Conservation (phyloP, 2,797 vertebrate species). For the Xenops minutus region DNA sequence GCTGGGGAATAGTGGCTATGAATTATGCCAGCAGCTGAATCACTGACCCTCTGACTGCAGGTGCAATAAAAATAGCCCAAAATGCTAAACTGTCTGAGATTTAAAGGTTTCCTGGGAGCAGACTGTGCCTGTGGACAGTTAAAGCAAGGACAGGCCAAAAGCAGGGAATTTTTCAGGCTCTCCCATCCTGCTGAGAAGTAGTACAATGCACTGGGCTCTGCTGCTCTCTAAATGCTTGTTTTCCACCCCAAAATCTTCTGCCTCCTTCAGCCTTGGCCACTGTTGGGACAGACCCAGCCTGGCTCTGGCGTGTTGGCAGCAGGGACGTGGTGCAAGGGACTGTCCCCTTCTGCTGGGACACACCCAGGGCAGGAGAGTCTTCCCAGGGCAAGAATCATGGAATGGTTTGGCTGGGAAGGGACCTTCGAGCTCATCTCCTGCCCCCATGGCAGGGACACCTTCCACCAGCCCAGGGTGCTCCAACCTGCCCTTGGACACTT, state of each 20-base stretch:
- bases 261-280: neutral
- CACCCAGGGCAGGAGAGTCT: neutral
- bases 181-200: neutral
- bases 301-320: neutral
- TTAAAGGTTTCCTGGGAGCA: neutral
- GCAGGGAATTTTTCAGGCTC: neutral
- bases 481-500: neutral
- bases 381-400: neutral
- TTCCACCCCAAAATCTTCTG: neutral
- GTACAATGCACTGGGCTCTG: neutral
- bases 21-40: neutral
- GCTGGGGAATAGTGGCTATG: neutral
- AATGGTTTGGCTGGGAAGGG: neutral
- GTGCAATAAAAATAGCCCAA: neutral
- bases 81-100: neutral
- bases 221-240: neutral
- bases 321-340: rapidly evolving
- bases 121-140: neutral
- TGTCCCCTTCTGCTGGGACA: neutral
- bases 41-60: neutral
- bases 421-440: neutral
- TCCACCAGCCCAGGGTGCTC: neutral
- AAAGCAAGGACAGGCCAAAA: neutral
- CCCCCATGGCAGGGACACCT: neutral
- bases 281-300: neutral